phyloP scores from a whole-genome alignment of 2,797 vertebrate genomes.

The Heteromormyrus szaboi region DNA sequence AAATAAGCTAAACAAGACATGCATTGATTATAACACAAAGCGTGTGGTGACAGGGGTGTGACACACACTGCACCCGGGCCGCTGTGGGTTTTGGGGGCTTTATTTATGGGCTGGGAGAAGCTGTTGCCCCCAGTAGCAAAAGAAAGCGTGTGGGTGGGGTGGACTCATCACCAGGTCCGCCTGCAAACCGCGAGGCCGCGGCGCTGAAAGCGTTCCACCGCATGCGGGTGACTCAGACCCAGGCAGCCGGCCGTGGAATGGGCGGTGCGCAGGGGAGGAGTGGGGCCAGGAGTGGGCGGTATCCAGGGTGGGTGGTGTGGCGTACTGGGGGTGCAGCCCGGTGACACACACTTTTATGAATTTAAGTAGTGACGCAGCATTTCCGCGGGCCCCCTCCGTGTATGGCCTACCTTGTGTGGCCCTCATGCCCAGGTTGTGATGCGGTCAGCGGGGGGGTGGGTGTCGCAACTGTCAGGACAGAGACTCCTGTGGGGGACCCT shows the following conservation, averaged over 20 bases:
- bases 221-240: slow-evolving; percentile 21
- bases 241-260: slow-evolving; percentile 20
- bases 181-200: background rate
- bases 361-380: slow-evolving; percentile 29
- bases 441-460: slow-evolving; percentile 30
- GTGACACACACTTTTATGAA: slow-evolving; percentile 38
- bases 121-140: background rate
- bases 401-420: slow-evolving; percentile 37
- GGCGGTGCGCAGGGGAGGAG: background rate
- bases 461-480: background rate
- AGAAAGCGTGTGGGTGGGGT: background rate
- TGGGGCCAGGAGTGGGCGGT: slow-evolving; percentile 20
- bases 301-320: slow-evolving; percentile 17
- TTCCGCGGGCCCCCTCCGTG: slow-evolving; percentile 28
- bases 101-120: background rate
- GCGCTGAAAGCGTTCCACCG: background rate
- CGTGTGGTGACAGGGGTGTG: background rate
- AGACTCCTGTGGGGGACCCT: slow-evolving; percentile 18
- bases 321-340: background rate
- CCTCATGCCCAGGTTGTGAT: slow-evolving; percentile 34
- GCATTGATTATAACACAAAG: background rate
- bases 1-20: background rate
- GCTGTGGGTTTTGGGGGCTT: background rate
- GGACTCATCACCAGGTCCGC: background rate
- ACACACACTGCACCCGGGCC: background rate